phyloP scores from a whole-genome alignment of 2,797 vertebrate species.

The Diceros bicornis region DNA sequence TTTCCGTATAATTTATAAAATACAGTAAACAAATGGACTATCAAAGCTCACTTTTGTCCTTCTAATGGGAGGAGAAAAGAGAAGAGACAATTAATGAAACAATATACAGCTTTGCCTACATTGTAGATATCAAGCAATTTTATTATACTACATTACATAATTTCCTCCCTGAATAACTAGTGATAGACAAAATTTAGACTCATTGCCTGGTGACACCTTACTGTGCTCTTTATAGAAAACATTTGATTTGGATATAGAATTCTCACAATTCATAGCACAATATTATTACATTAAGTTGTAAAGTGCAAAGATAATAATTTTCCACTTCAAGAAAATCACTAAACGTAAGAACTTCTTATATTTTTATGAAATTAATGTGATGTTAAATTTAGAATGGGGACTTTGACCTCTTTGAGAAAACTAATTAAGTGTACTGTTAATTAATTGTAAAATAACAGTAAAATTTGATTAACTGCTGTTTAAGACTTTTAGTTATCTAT shows the following conservation, averaged over 20 bases:
- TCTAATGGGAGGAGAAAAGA: neutral
- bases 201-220: slow-evolving; percentile 73
- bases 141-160: slow-evolving; percentile 15
- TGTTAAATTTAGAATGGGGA: neutral
- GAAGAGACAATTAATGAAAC: neutral
- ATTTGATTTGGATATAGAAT: slow-evolving; percentile 68
- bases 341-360: neutral
- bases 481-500: neutral
- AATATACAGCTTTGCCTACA: neutral
- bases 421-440: neutral
- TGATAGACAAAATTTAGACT: slow-evolving; percentile 68
- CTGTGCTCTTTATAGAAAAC: neutral
- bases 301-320: neutral
- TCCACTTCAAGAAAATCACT: neutral
- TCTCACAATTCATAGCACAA: neutral
- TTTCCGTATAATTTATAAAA: neutral
- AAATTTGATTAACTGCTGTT: neutral
- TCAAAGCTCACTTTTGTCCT: neutral
- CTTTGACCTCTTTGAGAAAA: neutral
- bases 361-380: slow-evolving; percentile 8
- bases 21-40: neutral
- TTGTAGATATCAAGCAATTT: slow-evolving; percentile 65
- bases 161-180: slow-evolving; percentile 69
- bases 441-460: neutral
- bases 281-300: neutral